Evolutionary conservation across 1,140 invertebrate species (phyloP).

Genomic region (Formica selysi): DNA sequence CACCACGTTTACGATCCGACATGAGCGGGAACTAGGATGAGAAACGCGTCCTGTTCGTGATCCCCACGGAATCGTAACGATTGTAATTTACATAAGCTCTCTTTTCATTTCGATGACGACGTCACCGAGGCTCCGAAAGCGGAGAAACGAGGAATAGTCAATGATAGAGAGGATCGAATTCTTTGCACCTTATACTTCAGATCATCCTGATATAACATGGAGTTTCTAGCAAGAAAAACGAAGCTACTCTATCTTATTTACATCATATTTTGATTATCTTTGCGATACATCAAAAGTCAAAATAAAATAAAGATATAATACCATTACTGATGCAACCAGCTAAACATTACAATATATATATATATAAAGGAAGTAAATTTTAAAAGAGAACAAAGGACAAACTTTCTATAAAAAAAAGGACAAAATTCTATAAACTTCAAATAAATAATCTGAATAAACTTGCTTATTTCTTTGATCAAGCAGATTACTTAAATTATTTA

Average conservation of each 20-base stretch:
- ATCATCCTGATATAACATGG: conserved; percentile 29
- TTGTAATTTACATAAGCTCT: conserved; percentile 75
- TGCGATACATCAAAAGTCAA: neutral
- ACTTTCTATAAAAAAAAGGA: no score
- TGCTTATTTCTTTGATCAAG: no score
- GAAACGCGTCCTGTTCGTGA: conserved; percentile 48
- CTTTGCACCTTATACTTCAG: conserved; percentile 26
- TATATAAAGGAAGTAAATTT: neutral
- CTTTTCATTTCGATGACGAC: conserved; percentile 70
- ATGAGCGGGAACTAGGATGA: conserved; percentile 25
- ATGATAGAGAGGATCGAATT: conserved; percentile 58
- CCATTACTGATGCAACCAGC: neutral
- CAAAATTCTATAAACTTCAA: neutral
- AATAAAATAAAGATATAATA: neutral
- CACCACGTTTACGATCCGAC: conserved; percentile 45
- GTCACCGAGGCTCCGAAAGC: neutral
- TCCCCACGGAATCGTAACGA: conserved; percentile 52
- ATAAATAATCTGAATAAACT: conserved; percentile 1
- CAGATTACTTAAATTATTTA: neutral
- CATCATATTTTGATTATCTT: conserved; percentile 29
- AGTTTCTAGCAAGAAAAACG: neutral
- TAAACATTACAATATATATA: neutral
- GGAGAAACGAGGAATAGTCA: conserved; percentile 20
- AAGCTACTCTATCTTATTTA: conserved; percentile 9
- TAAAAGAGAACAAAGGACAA: neutral